These are phyloP conservation scores for Euplagia quadripunctaria DNA, from an alignment of 2,888 invertebrate genomes.

Conservation along the genomic window DNA sequence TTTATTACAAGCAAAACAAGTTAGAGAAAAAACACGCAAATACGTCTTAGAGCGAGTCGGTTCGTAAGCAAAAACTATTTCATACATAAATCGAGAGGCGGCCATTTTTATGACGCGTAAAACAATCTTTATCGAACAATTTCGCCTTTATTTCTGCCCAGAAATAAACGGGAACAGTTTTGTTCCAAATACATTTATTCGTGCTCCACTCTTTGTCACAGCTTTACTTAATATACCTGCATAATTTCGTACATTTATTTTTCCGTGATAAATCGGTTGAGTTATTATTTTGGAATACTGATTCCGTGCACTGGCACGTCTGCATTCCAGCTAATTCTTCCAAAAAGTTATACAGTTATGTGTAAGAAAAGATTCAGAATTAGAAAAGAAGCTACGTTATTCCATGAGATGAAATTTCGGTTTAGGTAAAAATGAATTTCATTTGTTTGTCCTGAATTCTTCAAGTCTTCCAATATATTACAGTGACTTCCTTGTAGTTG, in stretches of 20 bases:
- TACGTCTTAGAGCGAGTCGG: constrained; percentile 30
- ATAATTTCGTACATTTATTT: neutral
- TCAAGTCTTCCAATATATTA: no score
- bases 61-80: constrained; percentile 41
- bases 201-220: constrained; percentile 27
- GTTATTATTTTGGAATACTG: no score
- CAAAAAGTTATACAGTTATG: no score
- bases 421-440: no score
- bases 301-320: no score
- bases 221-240: constrained; percentile 3
- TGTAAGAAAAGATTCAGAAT: no score
- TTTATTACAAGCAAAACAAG: constrained; percentile 25
- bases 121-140: constrained; percentile 48
- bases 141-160: constrained; percentile 40
- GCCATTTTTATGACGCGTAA: constrained; percentile 49
- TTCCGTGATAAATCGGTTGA: neutral
- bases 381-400: no score
- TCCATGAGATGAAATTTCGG: no score
- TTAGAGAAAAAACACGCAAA: constrained; percentile 34
- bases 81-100: constrained; percentile 41
- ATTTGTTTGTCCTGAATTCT: no score
- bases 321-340: no score
- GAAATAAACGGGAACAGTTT: constrained; percentile 41
- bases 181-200: constrained; percentile 41
- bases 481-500: no score